Evolutionary conservation across 2,113 vertebrate species (phyloP).

Genomic region (Hypomesus transpacificus): DNA sequence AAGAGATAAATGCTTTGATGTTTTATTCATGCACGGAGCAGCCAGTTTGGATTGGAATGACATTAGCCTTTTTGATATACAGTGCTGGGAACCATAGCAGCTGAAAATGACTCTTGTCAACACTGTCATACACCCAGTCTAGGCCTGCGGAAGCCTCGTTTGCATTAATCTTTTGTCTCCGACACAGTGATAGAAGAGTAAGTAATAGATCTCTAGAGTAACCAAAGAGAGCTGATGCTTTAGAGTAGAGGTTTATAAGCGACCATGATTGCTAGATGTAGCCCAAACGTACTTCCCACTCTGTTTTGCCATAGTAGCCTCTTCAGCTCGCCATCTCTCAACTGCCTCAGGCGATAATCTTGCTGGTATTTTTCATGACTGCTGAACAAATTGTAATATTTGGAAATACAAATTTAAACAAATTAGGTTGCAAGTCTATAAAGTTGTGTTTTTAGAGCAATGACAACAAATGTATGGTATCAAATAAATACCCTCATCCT

Average conservation of each 20-base stretch:
- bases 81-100: slow-evolving; percentile 6
- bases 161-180: background rate
- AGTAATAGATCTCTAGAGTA: slow-evolving; percentile 39
- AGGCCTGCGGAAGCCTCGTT: background rate
- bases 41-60: slow-evolving; percentile 18
- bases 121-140: slow-evolving; percentile 1
- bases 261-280: background rate
- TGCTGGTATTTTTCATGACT: too few relatives aligned
- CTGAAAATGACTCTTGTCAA: slow-evolving; percentile 12
- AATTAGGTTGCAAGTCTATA: too few relatives aligned
- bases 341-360: too few relatives aligned
- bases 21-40: slow-evolving; percentile 50
- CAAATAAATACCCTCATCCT: too few relatives aligned
- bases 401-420: too few relatives aligned
- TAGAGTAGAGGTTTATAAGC: background rate
- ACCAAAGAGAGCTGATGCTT: background rate
- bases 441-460: too few relatives aligned
- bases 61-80: slow-evolving; percentile 19
- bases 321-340: too few relatives aligned
- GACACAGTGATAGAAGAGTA: slow-evolving; percentile 1
- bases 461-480: too few relatives aligned
- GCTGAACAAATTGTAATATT: too few relatives aligned
- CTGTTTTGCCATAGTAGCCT: too few relatives aligned
- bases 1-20: slow-evolving; percentile 42
- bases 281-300: too few relatives aligned